Evolutionary conservation across 2,113 vertebrate species (phyloP).

Genomic region (Malaclemys terrapin): DNA sequence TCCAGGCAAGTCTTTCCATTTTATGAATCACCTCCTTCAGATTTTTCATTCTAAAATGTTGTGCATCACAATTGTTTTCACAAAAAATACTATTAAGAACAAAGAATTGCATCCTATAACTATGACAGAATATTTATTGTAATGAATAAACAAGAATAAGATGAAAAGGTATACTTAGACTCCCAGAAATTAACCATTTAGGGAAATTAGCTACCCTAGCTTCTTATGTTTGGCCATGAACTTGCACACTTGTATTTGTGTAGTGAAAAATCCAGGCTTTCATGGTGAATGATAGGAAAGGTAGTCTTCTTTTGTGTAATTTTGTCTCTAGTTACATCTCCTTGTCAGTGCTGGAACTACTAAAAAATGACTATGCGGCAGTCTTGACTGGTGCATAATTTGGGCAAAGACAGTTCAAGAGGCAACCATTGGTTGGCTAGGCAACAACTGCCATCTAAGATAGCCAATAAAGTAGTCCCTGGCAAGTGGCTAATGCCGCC

Average conservation of each 20-base stretch:
- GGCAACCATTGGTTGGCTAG: background rate
- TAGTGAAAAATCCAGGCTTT: background rate
- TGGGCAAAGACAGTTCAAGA: background rate
- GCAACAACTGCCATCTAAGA: background rate
- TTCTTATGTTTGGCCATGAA: background rate
- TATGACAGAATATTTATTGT: background rate
- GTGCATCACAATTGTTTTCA: background rate
- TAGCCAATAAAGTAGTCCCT: background rate
- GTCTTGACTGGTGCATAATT: background rate
- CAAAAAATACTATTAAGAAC: background rate
- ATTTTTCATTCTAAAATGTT: constrained; percentile 35
- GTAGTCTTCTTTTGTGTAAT: no score
- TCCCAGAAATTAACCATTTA: background rate
- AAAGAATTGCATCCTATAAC: background rate
- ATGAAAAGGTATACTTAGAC: background rate
- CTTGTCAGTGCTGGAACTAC: background rate
- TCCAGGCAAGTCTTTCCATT: background rate
- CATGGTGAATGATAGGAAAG: background rate
- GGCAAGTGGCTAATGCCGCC: background rate
- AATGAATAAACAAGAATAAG: background rate
- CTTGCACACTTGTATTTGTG: background rate
- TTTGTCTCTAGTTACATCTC: background rate
- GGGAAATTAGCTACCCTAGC: background rate
- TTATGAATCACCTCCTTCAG: constrained; percentile 33
- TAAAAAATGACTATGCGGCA: background rate